Base-by-base conservation (phyloP, 2,888 invertebrate genomes). In the Mesorhabditis belari region DNA sequence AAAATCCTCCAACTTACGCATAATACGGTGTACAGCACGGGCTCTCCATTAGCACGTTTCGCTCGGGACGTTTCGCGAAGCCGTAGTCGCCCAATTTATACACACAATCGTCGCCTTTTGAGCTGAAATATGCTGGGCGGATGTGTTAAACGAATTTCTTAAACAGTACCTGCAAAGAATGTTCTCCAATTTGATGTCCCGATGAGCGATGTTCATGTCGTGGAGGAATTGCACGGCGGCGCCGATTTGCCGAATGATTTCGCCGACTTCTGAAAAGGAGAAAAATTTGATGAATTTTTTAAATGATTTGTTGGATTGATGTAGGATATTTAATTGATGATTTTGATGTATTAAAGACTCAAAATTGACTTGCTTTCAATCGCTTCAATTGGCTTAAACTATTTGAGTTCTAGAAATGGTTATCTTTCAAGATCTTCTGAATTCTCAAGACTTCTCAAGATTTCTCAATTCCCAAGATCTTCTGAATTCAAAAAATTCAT, bases 11-110 rank as follows among this genome's bases (percentile, higher is more conserved):
- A 26, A 72, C 66, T 64, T 67, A 92, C 77, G 95, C 96, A 85
- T 98, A 98, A 82, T 98, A 96, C 0, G 98, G 98, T 17, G 98
- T 98, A 80, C 96, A 98, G 81, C 98, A 98, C 0, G 98, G 96
- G 0, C 96, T 98, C 83, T 95, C 92, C 67, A 98, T 84, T 0
- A 92, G 90, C 75, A 92, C 90, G 61, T 82, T 82, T 29, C 81
- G 66, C 57, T 81, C 81, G 0, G 91, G 92, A 83, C 94, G 92
- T 82, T 99, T 99, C 19, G 98, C 96, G 85, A 99, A 98, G 23
- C 98, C 98, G 84, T 98, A 99, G 84, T 99, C 98, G 3, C 95
- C 98, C 77, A 98, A 84, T 83, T 98, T 98, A 67, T 98, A 86
- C 65, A 89, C 86, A n/a, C 90, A 93, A 87, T 88, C 81, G 85